phyloP scores from a whole-genome alignment of 1,140 invertebrate genomes.

The Diploscapter pachys region DNA sequence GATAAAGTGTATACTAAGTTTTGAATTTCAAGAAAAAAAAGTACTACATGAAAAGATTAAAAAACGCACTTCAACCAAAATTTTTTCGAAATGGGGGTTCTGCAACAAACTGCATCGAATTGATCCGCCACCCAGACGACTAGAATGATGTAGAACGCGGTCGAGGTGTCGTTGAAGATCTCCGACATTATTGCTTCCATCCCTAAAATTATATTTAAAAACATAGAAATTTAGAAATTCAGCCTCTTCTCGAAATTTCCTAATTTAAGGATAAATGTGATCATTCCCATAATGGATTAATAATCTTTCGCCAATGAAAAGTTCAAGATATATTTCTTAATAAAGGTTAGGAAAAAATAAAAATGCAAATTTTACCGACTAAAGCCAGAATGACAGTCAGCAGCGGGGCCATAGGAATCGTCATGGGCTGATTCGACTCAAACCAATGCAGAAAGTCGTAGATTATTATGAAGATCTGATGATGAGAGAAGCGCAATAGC shows the following conservation, averaged over 20 bases:
- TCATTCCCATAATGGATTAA: background rate
- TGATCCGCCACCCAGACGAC: constrained; percentile 97
- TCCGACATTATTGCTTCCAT: constrained; percentile 99
- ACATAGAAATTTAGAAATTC: too few relatives aligned
- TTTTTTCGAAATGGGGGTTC: constrained; percentile 67
- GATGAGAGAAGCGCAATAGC: constrained; percentile 93
- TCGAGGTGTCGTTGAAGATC: constrained; percentile 97
- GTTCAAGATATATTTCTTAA: background rate
- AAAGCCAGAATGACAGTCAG: constrained; percentile 93
- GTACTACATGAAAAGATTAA: background rate
- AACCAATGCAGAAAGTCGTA: constrained; percentile 94
- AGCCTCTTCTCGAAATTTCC: background rate
- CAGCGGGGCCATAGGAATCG: constrained; percentile 89
- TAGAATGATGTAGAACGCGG: constrained; percentile 96
- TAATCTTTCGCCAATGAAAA: background rate
- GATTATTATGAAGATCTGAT: constrained; percentile 92
- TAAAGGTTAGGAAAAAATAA: constrained; percentile 1
- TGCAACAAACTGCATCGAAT: constrained; percentile 95
- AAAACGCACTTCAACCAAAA: constrained; percentile 68
- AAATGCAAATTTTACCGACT: constrained; percentile 75
- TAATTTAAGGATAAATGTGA: background rate
- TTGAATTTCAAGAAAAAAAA: background rate
- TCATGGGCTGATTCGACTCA: constrained; percentile 80
- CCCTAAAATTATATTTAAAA: constrained; percentile 68
- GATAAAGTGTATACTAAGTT: constrained; percentile 3